Conservation (phyloP, 37 sponge, comb jelly and placozoan species). For the Beroe forskalii region DNA sequence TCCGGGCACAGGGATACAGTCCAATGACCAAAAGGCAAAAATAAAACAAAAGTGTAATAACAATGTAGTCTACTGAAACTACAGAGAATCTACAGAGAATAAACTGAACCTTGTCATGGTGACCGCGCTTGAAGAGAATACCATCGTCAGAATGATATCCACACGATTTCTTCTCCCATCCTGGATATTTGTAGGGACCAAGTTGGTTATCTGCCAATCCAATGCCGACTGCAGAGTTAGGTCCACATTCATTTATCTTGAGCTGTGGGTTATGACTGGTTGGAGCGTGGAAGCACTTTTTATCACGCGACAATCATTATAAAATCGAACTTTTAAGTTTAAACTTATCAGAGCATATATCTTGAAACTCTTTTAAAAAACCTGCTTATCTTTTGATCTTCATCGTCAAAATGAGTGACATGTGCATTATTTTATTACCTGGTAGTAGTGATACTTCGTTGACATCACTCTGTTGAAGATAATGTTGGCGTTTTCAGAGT, state of each 20-base stretch:
- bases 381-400: no score
- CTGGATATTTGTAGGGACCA: conserved; percentile 7
- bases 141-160: conserved; percentile 63
- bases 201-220: conserved; percentile 18
- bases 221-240: conserved; percentile 43
- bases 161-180: conserved; percentile 45
- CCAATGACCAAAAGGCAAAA: no score
- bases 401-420: no score
- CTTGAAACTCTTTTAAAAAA: no score
- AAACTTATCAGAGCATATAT: no score
- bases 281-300: neutral
- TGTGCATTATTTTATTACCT: no score
- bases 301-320: neutral
- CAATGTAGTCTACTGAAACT: no score
- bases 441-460: conserved; percentile 25
- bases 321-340: neutral
- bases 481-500: neutral
- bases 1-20: no score
- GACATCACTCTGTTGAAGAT: conserved; percentile 28
- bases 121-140: neutral
- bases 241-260: conserved; percentile 45
- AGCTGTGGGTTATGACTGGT: neutral
- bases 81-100: no score
- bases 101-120: conserved; percentile 26
- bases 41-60: no score